Base-by-base conservation (phyloP, 2,888 invertebrate genomes). In the Theodoxus fluviatilis region DNA sequence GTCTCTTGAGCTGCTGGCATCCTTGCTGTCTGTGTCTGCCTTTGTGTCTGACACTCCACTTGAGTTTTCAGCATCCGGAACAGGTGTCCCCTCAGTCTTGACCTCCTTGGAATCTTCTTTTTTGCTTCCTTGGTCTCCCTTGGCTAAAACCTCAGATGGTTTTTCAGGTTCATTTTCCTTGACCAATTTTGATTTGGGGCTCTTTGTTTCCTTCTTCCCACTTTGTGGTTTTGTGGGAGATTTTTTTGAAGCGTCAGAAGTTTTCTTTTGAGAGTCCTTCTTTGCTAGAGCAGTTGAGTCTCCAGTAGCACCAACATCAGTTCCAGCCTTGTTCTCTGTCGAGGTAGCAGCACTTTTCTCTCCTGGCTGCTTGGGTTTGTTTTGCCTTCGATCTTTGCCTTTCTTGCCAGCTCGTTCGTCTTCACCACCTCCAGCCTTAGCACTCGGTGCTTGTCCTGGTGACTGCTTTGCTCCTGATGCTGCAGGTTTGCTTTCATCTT, bases 141-240 rank as follows among this genome's bases (percentile, higher is more conserved):
- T 63, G 25, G 40, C 43, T 40, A 28, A 25, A 38, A n/a, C 61
- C 49, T 37, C 64, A 49, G n/a, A 12, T 57, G 40, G 33, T 38
- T 33, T 61, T 55, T 68, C 64, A 4, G 38, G 43, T 40, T 57
- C 18, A 25, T 64, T 28, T 18, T 43, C 67, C 35, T 37, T 40
- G 18, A 28, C 64, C 55, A 28, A 47, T 38, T 63, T 59, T 52
- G n/a, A n/a, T n/a, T n/a, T 63, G 55, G 31, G 55, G 28, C n/a
- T 68, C 67, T 61, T 69, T 68, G 38, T 71, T 65, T 28, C 38
- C 35, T 28, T 18, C 37, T 25, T 66, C 57, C 47, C 40, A 55
- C 35, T 31, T 38, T 33, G 57, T 67, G 25, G 57, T 70, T 47
- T 68, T 68, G 7, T 49, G 33, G 61, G 31, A 68, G 22, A 63